Base-by-base conservation (phyloP, 1,140 invertebrate species). In the Nylanderia fulva region DNA sequence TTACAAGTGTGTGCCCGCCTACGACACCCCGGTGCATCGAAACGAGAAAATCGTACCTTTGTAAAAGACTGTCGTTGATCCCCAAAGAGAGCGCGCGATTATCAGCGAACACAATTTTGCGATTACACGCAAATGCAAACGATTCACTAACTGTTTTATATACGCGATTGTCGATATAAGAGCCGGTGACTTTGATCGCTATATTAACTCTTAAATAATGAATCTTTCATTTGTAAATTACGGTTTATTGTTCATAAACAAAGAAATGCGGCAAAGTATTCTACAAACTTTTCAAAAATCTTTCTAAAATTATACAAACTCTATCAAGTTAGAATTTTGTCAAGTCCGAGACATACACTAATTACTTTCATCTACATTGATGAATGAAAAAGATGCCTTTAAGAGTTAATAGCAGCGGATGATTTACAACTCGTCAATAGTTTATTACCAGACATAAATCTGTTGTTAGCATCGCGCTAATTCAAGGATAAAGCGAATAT, bases 1-100 rank as follows among this genome's bases (percentile, higher is more conserved):
- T 85, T 94, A 94, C 88, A 94, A 94, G 76, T 93, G 92, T 74
- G 93, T 94, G n/a, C 93, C 93, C 13, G 92, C 87, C 18, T 94
- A 94, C 75, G 94, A 94, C 39, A 92, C 91, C 3, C 92, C 91
- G 48, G 86, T 91, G 63, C 93, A 93, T 84, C 91, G 86, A 64
- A 90, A 91, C 76, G 93, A 93, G 85, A 94, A 94, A 85, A 89
- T 94, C 39, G 91, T 92, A 74, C 91, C 90, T 11, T 86, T 94
- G 75, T 94, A 93, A 93, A 85, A 87, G 66, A 83, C 79, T 82
- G 56, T 83, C 66, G 27, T 29, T 66, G 76, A 68, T 45, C 2
- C 77, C 74, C 52, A 72, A 33, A 39, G 64, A 56, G 72, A 21
- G 83, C 29, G 6, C 24, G 72, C 27, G 24, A 33, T n/a, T 21